Percentiles rank a stretch among this genome's conserved stretches.
phyloP scores from a whole-genome alignment of 2,797 vertebrate genomes.

The Mus caroli region DNA sequence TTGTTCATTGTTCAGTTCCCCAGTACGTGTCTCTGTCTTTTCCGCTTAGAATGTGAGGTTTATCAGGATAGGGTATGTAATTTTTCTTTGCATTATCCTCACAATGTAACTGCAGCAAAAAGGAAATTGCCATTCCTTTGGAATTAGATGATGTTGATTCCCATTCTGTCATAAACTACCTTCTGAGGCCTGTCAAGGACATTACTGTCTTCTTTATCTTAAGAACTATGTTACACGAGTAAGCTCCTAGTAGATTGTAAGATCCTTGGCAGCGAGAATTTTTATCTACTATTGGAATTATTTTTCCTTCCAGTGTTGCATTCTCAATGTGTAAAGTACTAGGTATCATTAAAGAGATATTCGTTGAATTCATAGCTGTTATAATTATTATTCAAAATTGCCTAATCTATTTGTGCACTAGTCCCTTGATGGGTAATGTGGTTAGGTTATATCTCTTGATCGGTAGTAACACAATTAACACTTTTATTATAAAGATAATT shows the following conservation, averaged over 20 bases:
- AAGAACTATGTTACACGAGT: neutral
- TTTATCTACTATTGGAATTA: neutral
- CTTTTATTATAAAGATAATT: conserved; percentile 17
- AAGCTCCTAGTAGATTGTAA: neutral
- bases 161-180: neutral
- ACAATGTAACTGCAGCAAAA: neutral
- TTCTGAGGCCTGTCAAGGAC: neutral
- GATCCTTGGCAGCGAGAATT: neutral
- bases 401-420: neutral
- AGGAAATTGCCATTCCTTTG: conserved; percentile 17
- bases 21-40: conserved; percentile 27
- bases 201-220: neutral
- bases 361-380: conserved; percentile 43
- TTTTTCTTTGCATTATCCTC: conserved; percentile 21
- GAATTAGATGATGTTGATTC: conserved; percentile 42
- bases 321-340: conserved; percentile 9
- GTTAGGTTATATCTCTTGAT: neutral
- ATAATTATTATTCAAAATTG: neutral
- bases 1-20: neutral
- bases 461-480: neutral
- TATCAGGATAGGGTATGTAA: neutral
- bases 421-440: conserved; percentile 6
- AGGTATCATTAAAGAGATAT: conserved; percentile 41
- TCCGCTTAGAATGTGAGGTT: conserved; percentile 42
- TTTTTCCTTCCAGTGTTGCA: neutral